phyloP scores from a whole-genome alignment of 1,140 invertebrate species.

The Drosophila ercepeae region DNA sequence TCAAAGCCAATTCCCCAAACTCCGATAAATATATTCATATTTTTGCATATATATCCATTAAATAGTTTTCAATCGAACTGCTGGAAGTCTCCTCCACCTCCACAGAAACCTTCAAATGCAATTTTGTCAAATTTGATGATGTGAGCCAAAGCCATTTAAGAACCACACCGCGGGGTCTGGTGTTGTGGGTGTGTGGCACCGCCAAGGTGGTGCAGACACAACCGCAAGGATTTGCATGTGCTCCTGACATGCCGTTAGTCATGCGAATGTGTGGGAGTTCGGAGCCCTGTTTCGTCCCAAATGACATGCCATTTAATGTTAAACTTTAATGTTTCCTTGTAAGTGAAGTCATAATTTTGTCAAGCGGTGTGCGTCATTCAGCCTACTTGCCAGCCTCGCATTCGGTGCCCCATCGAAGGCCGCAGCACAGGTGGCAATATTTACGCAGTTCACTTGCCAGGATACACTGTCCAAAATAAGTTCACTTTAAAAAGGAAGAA shows the following conservation, averaged over 20 bases:
- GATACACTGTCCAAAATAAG: neutral
- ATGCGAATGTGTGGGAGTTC: slow-evolving; percentile 38
- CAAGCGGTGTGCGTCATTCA: slow-evolving; percentile 32
- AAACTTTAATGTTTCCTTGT: slow-evolving; percentile 81
- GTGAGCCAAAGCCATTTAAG: slow-evolving; percentile 46
- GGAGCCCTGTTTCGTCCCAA: slow-evolving; percentile 62
- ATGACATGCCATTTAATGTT: slow-evolving; percentile 82
- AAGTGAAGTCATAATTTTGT: slow-evolving; percentile 82
- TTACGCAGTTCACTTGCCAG: slow-evolving; percentile 44
- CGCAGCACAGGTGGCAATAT: slow-evolving; percentile 62
- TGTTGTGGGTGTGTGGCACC: neutral
- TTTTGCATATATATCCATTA: neutral
- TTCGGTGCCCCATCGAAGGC: slow-evolving; percentile 17
- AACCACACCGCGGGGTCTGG: neutral
- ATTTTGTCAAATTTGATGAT: slow-evolving; percentile 71
- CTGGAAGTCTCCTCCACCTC: neutral
- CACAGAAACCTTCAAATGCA: slow-evolving; percentile 42
- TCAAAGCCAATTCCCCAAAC: slow-evolving; percentile 2
- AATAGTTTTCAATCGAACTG: slow-evolving; percentile 52
- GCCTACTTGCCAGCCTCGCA: neutral
- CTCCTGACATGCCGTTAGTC: slow-evolving; percentile 46
- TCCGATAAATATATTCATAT: neutral
- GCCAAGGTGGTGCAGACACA: slow-evolving; percentile 10
- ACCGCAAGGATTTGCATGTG: slow-evolving; percentile 42
- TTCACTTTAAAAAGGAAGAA: too few relatives aligned